Evolutionary conservation across 2,888 invertebrate genomes (phyloP), one percentile per base, ranked within the genome.

Genomic region (Parasteatoda lunata): DNA sequence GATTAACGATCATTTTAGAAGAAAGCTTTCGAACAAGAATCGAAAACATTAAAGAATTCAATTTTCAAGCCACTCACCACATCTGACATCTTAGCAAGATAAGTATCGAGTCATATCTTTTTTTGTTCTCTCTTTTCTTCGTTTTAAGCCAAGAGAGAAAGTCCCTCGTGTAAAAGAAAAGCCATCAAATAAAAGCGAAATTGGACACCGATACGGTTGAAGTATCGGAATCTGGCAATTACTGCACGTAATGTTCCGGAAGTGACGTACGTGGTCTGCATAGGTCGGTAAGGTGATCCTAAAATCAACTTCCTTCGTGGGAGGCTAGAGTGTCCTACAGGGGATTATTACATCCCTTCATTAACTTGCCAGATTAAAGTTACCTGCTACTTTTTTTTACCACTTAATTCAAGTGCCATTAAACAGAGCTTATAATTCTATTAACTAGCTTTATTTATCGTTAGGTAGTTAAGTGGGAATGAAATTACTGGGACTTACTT

Each of bases 161-260:
- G 9, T 59, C 59, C 59, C 51, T n/a, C 15, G 52, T 51, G 72
- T 51, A 72, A 72, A 72, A 72, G 52, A 77, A 49, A 11, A 52
- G 8, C 75, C 75, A 81, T 81, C 82, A 76, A 82, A 76, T 76
- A 82, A 76, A 76, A 65, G 75, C 82, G 82, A 84, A 84, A 84
- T 84, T 78, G 72, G 77, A 73, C 77, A 84, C 73, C 78, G 77
- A 73, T 85, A 79, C 75, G 75, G 79, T 75, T 85, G 79, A 79
- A 85, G 84, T 85, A 79, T 85, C 79, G 79, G 75, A 85, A 85
- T 85, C 84, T 85, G 79, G 79, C 79, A 85, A 85, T 85, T 85
- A 85, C 75, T 66, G 84, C 84, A 85, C 84, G 84, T 85, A 85
- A 75, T 70, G 79, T 76, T 68, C 78, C 84, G 84, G 84, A 85